These are phyloP conservation scores for Sycobia sp. DNA, from an alignment of 1,140 invertebrate species.

Conservation along the genomic window DNA sequence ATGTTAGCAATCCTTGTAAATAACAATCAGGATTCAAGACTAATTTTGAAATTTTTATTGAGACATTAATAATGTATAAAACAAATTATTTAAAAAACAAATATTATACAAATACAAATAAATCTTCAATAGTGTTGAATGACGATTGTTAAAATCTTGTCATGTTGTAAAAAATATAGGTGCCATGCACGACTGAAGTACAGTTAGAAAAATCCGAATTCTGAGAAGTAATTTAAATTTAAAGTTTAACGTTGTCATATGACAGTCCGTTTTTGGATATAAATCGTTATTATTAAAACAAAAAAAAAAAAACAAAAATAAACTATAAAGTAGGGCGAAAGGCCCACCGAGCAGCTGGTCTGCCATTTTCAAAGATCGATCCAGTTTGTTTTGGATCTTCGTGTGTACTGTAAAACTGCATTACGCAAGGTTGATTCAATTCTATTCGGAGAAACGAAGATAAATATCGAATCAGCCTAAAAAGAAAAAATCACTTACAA, in stretches of 20 bases:
- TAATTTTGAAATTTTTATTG: background rate
- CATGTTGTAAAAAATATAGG: slow-evolving; percentile 18
- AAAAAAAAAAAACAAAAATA: slow-evolving; percentile 3
- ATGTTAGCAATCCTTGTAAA: slow-evolving; percentile 12
- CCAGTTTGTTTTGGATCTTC: background rate
- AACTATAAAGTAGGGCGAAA: slow-evolving; percentile 36
- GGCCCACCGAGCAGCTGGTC: slow-evolving; percentile 61
- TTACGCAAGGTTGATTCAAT: slow-evolving; percentile 3
- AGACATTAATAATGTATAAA: background rate
- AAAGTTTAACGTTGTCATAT: slow-evolving; percentile 27
- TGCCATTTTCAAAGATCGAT: slow-evolving; percentile 38
- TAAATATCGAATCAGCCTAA: slow-evolving; percentile 1
- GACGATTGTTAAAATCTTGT: slow-evolving; percentile 20
- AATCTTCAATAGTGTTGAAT: slow-evolving; percentile 13
- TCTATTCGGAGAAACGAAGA: background rate
- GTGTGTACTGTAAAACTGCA: slow-evolving; percentile 5
- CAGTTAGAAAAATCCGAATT: slow-evolving; percentile 16
- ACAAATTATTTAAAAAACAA: background rate
- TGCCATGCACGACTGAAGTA: slow-evolving; percentile 26
- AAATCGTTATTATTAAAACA: slow-evolving; percentile 23
- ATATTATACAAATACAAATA: background rate
- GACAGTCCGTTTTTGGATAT: slow-evolving; percentile 24
- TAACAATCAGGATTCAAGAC: slow-evolving; percentile 9
- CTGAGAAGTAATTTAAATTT: slow-evolving; percentile 9
- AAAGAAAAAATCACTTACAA: background rate